Evolutionary conservation across 2,113 vertebrate species (phyloP), one percentile per base, ranked within the genome.

Genomic region (Octodon degus): DNA sequence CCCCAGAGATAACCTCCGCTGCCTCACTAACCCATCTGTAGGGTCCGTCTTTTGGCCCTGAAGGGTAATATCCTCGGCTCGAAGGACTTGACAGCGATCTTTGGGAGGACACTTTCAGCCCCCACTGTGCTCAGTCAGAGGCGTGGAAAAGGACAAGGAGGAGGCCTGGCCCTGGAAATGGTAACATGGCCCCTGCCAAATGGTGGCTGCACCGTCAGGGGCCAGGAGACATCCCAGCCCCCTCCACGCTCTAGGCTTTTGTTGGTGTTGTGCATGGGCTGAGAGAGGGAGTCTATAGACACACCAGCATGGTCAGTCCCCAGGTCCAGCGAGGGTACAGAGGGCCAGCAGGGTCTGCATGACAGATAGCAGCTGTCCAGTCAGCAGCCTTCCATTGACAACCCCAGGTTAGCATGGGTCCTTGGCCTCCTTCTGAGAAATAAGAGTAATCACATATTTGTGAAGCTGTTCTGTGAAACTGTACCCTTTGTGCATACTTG

Each of bases 391-490:
- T 62, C 30, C n/a, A 58, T 32, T 4, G n/a, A 32, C 55, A 7
- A 5, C 30, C 27, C 37, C 7, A 77, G 58, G 24, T 50, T 81
- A 65, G 40, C 43, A 0, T 16, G 72, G 47, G 47, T 27, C 37
- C 62, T 25, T 25, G 17, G 16, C 16, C 62, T 34, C 47, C 55
- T 65, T 24, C 25, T 32, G 40, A 5, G 37, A 20, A 34, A 1
- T 0, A 16, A 37, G 12, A 19, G 25, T 2, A 1, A n/a, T 43
- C 12, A 2, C 4, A 0, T 22, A 12, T 37, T 30, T 17, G 12
- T 83, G 81, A 0, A 2, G 0, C 19, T 63, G 0, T 79, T 53
- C 53, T 25, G 17, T 65, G 14, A 2, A 27, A 67, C 74, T 74
- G 37, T 0, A 2, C 40, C 24, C 34, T 70, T n/a, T 50, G 37